Percentiles rank a stretch among this genome's conserved stretches.
Evolutionary conservation across 2,113 vertebrate species (phyloP).

Genomic region (Eurypyga helias): DNA sequence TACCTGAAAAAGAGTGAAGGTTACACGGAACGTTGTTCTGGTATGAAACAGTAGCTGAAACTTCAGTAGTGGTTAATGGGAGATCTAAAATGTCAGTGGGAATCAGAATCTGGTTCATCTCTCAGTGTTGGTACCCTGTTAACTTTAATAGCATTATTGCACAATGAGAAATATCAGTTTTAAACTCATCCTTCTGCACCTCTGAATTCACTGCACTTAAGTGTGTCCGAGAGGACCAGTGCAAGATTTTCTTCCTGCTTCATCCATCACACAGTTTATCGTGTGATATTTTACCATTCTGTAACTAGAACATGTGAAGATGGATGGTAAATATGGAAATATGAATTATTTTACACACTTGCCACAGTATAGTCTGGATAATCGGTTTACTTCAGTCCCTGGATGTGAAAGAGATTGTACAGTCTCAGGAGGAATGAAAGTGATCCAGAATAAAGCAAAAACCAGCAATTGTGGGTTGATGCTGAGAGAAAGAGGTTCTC

Average conservation of each 20-base stretch:
- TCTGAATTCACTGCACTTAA: background rate
- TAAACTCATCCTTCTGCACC: background rate
- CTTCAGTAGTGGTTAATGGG: background rate
- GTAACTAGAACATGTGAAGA: background rate
- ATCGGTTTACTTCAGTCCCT: background rate
- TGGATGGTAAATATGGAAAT: background rate
- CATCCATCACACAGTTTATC: background rate
- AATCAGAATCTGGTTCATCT: background rate
- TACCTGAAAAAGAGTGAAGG: background rate
- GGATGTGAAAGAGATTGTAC: background rate
- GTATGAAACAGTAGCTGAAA: background rate
- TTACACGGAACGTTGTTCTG: background rate
- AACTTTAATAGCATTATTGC: background rate
- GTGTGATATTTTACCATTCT: background rate
- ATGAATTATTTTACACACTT: background rate
- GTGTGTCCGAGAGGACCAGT: background rate
- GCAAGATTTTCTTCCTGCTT: background rate
- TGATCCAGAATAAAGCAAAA: background rate
- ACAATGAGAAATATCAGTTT: background rate
- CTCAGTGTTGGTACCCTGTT: background rate
- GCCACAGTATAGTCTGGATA: background rate
- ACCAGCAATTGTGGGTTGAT: background rate
- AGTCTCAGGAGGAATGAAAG: background rate
- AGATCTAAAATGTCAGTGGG: background rate
- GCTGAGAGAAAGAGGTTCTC: background rate